Evolutionary conservation across 2,113 vertebrate genomes (phyloP).

Genomic region (Grantiella picta): DNA sequence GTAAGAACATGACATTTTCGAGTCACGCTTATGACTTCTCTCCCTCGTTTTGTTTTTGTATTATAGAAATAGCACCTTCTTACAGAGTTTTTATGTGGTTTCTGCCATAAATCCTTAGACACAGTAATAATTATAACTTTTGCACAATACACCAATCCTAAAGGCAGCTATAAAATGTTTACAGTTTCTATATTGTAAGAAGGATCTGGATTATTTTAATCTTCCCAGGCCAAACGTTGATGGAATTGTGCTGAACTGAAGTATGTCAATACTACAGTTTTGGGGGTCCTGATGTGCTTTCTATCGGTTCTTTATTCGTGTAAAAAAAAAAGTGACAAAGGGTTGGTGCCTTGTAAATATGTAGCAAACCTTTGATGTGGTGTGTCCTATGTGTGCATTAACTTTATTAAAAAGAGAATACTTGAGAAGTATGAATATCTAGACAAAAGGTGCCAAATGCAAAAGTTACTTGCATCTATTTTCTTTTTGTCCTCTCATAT

Average conservation of each 20-base stretch:
- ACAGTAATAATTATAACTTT: conserved; percentile 85
- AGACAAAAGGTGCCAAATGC: conserved; percentile 82
- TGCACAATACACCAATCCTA: conserved; percentile 92
- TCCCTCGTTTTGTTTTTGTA: conserved; percentile 73
- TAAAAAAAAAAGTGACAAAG: conserved; percentile 73
- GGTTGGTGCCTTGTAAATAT: conserved; percentile 86
- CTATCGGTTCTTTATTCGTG: conserved; percentile 69
- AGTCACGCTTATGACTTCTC: conserved; percentile 62
- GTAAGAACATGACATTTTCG: conserved; percentile 65
- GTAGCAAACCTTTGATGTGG: conserved; percentile 78
- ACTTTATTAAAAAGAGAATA: conserved; percentile 79
- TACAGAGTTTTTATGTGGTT: conserved; percentile 79
- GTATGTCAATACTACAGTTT: conserved; percentile 74
- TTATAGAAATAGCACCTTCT: conserved; percentile 81
- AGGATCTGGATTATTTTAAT: conserved; percentile 78
- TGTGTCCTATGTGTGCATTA: conserved; percentile 80
- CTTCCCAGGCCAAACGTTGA: conserved; percentile 77
- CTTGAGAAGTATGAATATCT: conserved; percentile 78
- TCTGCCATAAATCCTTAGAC: conserved; percentile 78
- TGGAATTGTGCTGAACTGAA: conserved; percentile 75
- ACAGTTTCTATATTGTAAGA: conserved; percentile 81
- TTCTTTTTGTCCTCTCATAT: conserved; percentile 72
- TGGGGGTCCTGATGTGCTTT: conserved; percentile 68
- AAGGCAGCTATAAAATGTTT: conserved; percentile 95
- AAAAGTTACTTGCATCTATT: conserved; percentile 77